Conservation (phyloP, 1,140 invertebrate species). For the Drosophila leontia region DNA sequence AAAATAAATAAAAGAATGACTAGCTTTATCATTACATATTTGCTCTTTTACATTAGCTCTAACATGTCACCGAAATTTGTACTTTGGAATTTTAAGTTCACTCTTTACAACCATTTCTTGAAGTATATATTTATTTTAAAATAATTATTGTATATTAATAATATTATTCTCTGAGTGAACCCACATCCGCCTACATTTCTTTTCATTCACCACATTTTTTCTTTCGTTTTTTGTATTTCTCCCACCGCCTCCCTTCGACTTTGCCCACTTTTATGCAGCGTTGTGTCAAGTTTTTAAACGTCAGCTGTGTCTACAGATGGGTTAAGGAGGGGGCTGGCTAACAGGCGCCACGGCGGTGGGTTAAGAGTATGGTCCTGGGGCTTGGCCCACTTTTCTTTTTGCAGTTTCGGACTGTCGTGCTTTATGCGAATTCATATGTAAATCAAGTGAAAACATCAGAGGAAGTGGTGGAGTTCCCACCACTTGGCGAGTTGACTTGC, state of each 20-base stretch:
- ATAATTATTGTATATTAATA: not conserved
- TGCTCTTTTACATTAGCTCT: no score
- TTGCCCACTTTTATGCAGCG: constrained; percentile 42
- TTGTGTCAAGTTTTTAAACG: constrained; percentile 75
- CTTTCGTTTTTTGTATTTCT: constrained; percentile 3
- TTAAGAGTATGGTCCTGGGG: constrained; percentile 38
- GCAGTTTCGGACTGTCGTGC: constrained; percentile 55
- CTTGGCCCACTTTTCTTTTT: constrained; percentile 68
- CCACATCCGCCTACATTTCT: constrained; percentile 64
- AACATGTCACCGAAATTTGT: no score
- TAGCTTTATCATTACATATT: no score
- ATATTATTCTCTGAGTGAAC: constrained; percentile 17
- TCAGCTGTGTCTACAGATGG: constrained; percentile 53
- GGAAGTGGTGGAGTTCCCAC: constrained; percentile 15
- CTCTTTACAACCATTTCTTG: not conserved
- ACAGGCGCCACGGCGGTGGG: constrained; percentile 13
- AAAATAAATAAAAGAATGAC: no score
- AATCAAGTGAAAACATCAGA: constrained; percentile 65
- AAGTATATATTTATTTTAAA: not conserved
- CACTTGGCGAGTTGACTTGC: constrained; percentile 26
- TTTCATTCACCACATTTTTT: constrained; percentile 45
- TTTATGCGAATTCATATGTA: constrained; percentile 74
- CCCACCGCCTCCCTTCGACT: not conserved
- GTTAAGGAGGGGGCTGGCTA: constrained; percentile 12
- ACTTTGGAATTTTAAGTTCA: no score